Percentiles rank a stretch among this genome's conserved stretches.
phyloP scores from a whole-genome alignment of 2,888 invertebrate genomes.

The Rhamnusium bicolor region DNA sequence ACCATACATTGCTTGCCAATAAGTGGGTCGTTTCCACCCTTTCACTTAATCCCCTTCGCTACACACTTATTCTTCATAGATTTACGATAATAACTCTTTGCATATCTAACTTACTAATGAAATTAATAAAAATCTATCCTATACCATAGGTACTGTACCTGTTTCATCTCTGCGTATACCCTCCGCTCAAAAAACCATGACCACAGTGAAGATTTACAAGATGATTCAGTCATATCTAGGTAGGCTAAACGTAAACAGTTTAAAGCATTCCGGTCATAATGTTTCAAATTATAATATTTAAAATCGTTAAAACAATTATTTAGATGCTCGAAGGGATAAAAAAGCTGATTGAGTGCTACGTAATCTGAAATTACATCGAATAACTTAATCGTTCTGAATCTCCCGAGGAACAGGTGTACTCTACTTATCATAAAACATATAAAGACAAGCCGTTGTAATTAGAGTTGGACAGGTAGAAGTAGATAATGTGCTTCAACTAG shows the following conservation, averaged over 20 bases:
- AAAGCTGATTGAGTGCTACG: conserved; percentile 17
- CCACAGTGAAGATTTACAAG: too few relatives aligned
- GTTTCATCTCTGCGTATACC: too few relatives aligned
- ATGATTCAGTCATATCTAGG: not conserved
- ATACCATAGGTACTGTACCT: too few relatives aligned
- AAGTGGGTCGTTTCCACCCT: too few relatives aligned
- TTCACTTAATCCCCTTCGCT: too few relatives aligned
- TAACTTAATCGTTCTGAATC: conserved; percentile 35
- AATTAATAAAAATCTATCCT: too few relatives aligned
- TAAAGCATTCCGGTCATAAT: not conserved
- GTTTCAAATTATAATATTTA: conserved; percentile 31
- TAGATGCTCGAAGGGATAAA: conserved; percentile 6
- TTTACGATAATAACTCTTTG: too few relatives aligned
- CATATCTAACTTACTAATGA: too few relatives aligned
- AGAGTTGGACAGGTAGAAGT: conserved; percentile 7
- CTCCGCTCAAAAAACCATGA: too few relatives aligned
- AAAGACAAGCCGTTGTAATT: conserved; percentile 19
- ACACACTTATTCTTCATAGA: too few relatives aligned
- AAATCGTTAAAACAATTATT: conserved; percentile 37
- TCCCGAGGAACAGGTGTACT: conserved; percentile 37
- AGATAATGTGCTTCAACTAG: conserved; percentile 22
- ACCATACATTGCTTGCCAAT: too few relatives aligned
- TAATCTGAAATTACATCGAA: conserved; percentile 47
- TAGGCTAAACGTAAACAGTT: not conserved
- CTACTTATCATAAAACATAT: conserved; percentile 30